phyloP scores from a whole-genome alignment of 2,888 invertebrate species.

The Lomographa bimaculata region DNA sequence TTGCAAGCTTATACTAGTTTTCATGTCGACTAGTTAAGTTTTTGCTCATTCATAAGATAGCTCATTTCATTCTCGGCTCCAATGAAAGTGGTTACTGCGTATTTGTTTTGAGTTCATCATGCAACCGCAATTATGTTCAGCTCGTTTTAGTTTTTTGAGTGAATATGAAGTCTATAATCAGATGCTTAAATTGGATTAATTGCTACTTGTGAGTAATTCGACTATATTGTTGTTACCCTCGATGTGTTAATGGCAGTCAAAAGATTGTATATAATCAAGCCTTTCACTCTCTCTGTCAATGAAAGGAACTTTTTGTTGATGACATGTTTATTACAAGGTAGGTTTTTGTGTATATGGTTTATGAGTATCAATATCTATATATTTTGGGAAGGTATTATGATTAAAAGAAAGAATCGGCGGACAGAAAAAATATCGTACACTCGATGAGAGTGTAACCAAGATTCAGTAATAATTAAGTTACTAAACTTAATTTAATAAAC shows the following conservation, averaged over 20 bases:
- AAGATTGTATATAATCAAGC: slow-evolving; percentile 48
- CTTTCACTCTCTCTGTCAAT: slow-evolving; percentile 57
- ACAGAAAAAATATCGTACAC: too few relatives aligned
- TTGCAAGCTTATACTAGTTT: slow-evolving; percentile 13
- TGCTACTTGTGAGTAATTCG: slow-evolving; percentile 39
- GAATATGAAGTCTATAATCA: slow-evolving; percentile 41
- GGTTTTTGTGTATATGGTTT: slow-evolving; percentile 2
- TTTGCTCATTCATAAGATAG: slow-evolving; percentile 15
- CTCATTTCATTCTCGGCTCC: slow-evolving; percentile 14
- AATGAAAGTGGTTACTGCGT: slow-evolving; percentile 39
- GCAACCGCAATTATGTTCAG: slow-evolving; percentile 40
- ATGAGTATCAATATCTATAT: neutral
- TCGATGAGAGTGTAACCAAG: too few relatives aligned
- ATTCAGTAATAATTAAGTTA: too few relatives aligned
- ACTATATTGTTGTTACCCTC: slow-evolving; percentile 47
- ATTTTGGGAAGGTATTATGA: too few relatives aligned
- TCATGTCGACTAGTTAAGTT: slow-evolving; percentile 12
- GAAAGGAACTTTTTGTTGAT: slow-evolving; percentile 38
- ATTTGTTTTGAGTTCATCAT: slow-evolving; percentile 52
- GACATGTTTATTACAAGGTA: slow-evolving; percentile 29
- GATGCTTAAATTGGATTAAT: slow-evolving; percentile 50
- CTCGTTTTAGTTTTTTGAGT: slow-evolving; percentile 37
- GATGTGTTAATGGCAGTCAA: slow-evolving; percentile 50
- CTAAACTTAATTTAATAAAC: too few relatives aligned
- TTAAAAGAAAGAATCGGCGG: too few relatives aligned